These are phyloP conservation scores for Elgonia sp. DNA, from an alignment of 2,888 invertebrate species.

Conservation along the genomic window DNA sequence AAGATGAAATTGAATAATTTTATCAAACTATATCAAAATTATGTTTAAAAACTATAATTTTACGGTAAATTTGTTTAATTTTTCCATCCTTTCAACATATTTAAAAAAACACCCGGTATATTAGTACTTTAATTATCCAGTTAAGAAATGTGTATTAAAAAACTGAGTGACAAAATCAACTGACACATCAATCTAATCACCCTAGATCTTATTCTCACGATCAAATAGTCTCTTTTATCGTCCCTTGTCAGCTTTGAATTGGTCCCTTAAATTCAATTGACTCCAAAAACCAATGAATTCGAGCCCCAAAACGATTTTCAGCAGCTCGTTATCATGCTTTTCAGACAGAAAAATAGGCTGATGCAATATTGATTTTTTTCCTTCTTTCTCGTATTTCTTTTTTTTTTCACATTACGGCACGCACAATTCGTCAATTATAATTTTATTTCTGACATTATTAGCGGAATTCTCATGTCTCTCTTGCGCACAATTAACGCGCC, in stretches of 20 bases:
- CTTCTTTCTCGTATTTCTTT: too few relatives aligned
- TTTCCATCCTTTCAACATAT: too few relatives aligned
- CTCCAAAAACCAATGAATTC: neutral
- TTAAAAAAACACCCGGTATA: too few relatives aligned
- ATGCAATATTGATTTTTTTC: too few relatives aligned
- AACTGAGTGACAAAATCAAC: neutral
- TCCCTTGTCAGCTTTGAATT: conserved; percentile 31
- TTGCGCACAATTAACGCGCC: conserved; percentile 28
- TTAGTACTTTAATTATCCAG: too few relatives aligned
- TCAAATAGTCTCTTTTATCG: neutral
- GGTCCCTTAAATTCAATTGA: conserved; percentile 39
- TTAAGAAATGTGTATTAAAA: neutral
- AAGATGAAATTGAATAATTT: too few relatives aligned
- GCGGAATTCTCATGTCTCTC: conserved; percentile 7
- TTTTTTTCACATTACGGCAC: too few relatives aligned
- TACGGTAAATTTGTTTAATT: too few relatives aligned
- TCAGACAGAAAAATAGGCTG: neutral
- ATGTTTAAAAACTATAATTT: too few relatives aligned
- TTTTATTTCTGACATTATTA: neutral
- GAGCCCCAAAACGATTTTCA: neutral
- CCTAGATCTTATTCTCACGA: conserved; percentile 14
- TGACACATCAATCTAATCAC: neutral
- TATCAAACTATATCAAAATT: too few relatives aligned
- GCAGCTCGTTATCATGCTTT: neutral
- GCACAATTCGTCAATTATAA: conserved; percentile 7